These are phyloP conservation scores for Gadopsis bispinosus DNA, from an alignment of 2,797 vertebrate species.

Conservation along the genomic window DNA sequence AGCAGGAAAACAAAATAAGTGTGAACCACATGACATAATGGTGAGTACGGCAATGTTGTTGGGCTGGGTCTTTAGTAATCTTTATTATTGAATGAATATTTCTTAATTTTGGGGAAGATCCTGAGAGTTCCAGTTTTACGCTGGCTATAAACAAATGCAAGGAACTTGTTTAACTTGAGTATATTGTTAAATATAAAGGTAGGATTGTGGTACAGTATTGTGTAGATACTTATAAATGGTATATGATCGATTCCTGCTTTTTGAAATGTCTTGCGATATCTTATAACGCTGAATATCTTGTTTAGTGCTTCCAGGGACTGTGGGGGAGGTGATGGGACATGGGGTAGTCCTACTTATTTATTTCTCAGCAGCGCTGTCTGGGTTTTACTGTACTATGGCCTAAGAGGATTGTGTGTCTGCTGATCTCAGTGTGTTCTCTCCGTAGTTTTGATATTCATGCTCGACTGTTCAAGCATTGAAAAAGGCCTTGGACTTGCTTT, in stretches of 20 bases:
- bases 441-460: constrained; percentile 32
- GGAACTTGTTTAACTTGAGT: not conserved
- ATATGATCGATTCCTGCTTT: not conserved
- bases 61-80: not conserved
- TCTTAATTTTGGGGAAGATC: not conserved
- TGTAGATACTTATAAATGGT: not conserved
- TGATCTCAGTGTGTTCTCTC: constrained; percentile 31
- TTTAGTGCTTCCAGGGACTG: not conserved
- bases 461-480: constrained; percentile 19
- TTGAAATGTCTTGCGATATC: not conserved
- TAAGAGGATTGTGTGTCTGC: constrained; percentile 34
- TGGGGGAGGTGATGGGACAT: not conserved
- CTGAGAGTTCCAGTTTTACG: not conserved
- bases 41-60: not conserved
- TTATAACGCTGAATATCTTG: not conserved
- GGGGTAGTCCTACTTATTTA: not conserved
- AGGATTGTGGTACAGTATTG: not conserved
- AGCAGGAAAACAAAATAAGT: not conserved
- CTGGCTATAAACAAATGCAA: not conserved
- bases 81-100: not conserved
- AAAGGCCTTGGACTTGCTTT: constrained; percentile 26
- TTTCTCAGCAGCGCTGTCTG: constrained; percentile 12
- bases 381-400: not conserved
- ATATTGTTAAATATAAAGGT: not conserved
- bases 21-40: not conserved